Evolutionary conservation across 2,797 vertebrate genomes (phyloP).

Genomic region (Sebastes flavidus): DNA sequence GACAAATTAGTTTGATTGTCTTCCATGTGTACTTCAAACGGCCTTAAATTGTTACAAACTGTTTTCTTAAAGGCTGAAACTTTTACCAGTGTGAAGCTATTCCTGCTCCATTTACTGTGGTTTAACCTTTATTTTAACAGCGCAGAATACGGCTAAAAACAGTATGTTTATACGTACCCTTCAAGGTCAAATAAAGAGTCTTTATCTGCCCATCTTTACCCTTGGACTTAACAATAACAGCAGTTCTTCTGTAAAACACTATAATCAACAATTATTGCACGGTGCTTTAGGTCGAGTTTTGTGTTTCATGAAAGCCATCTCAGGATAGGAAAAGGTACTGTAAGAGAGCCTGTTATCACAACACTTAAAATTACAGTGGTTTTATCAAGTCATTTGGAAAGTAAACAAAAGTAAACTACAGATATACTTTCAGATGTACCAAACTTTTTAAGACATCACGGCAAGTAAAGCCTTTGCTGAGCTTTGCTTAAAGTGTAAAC

Average conservation of each 20-base stretch:
- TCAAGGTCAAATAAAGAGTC: not conserved
- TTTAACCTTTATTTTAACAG: not conserved
- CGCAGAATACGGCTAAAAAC: not conserved
- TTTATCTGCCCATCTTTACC: not conserved
- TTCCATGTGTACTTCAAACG: not conserved
- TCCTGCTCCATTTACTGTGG: not conserved
- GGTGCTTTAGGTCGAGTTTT: not conserved
- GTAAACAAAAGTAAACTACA: not conserved
- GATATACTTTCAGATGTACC: not conserved
- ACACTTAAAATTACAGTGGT: not conserved
- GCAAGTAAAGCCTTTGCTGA: not conserved
- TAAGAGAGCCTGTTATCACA: slow-evolving; percentile 8
- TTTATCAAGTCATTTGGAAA: not conserved
- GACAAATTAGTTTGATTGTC: not conserved
- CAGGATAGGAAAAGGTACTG: not conserved
- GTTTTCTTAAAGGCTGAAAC: not conserved
- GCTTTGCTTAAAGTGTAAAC: not conserved
- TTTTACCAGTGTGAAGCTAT: not conserved
- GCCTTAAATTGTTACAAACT: not conserved
- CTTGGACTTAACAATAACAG: not conserved
- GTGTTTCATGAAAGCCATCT: not conserved
- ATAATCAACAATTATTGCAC: slow-evolving; percentile 12
- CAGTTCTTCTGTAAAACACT: not conserved
- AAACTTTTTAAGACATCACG: not conserved
- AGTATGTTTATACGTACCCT: not conserved